Evolutionary conservation across 2,797 vertebrate genomes (phyloP).

Genomic region (Enteromius anoplus): DNA sequence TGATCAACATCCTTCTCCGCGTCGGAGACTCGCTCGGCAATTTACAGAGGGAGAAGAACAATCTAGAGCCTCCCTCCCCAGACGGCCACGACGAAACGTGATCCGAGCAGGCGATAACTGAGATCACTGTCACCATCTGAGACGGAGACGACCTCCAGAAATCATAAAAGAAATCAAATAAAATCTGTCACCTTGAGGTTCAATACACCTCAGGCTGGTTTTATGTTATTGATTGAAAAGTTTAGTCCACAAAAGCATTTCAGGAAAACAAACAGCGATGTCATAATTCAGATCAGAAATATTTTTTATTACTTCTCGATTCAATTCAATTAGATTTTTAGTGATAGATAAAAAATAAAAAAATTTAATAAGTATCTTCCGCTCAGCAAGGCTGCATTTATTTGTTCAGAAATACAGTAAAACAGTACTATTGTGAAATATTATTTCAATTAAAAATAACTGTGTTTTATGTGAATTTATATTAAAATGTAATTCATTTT

Average conservation of each 20-base stretch:
- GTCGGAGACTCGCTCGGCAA: background rate
- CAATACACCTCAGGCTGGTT: background rate
- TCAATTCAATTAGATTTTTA: no score
- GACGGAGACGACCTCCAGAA: background rate
- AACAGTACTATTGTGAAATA: background rate
- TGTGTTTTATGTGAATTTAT: background rate
- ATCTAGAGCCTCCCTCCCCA: constrained; percentile 35
- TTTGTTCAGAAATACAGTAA: background rate
- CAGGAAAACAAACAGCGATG: background rate
- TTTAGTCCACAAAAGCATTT: background rate
- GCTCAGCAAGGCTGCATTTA: background rate
- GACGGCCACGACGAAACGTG: constrained; percentile 28
- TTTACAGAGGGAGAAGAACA: constrained; percentile 37
- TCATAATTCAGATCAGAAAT: background rate
- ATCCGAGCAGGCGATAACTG: constrained; percentile 10
- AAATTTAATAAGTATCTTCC: background rate
- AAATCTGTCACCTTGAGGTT: constrained; percentile 13
- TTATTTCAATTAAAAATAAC: background rate
- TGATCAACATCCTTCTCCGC: constrained; percentile 3
- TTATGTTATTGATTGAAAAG: background rate
- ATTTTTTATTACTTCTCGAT: background rate
- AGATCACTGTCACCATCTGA: constrained; percentile 17
- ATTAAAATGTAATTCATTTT: background rate
- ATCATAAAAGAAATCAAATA: background rate
- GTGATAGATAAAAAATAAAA: background rate